Conservation (phyloP, 2,113 vertebrate genomes). For the Galemys pyrenaicus region DNA sequence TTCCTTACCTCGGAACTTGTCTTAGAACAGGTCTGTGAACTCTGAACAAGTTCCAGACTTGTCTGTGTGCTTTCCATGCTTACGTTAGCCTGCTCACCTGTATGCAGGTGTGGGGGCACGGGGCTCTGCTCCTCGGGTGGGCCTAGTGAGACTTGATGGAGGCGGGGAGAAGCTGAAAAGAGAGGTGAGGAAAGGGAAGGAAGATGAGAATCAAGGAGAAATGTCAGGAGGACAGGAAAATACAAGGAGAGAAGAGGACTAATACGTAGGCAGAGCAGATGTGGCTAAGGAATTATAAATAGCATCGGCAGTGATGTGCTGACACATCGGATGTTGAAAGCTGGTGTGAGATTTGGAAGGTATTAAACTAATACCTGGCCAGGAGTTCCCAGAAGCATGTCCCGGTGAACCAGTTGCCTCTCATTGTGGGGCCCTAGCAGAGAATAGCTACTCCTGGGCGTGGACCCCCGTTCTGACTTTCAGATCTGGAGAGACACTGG, state of each 20-base stretch:
- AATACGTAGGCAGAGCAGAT: not conserved
- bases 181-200: not conserved
- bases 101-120: not conserved
- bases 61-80: not conserved
- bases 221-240: not conserved
- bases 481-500: not conserved
- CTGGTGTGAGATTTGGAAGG: not conserved
- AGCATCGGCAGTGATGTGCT: not conserved
- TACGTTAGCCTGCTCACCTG: not conserved
- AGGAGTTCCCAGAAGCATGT: not conserved
- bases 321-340: not conserved
- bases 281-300: not conserved
- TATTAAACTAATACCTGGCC: slow-evolving; percentile 40
- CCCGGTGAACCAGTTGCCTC: not conserved
- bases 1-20: not conserved
- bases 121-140: not conserved
- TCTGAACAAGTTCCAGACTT: too few relatives aligned
- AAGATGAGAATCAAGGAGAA: not conserved
- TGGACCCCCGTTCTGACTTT: not conserved
- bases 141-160: not conserved
- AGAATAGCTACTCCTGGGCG: not conserved
- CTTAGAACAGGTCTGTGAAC: too few relatives aligned
- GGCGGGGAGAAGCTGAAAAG: not conserved
- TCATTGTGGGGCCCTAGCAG: not conserved
- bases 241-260: not conserved